Evolutionary conservation across 2,797 vertebrate species (phyloP), one percentile per base, ranked within the genome.

Genomic region (Pangasius krempfi): DNA sequence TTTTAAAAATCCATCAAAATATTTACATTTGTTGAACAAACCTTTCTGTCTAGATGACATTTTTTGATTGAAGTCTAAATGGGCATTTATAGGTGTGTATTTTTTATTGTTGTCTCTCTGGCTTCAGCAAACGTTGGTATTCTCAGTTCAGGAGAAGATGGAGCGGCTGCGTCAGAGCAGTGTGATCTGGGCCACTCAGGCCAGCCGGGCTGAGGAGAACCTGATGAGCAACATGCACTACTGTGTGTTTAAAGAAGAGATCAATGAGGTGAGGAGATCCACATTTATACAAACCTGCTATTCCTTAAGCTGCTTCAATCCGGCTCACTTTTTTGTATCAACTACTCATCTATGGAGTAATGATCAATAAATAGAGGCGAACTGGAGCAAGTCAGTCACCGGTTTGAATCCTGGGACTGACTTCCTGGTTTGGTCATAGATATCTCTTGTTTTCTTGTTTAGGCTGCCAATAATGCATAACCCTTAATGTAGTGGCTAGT

Each of bases 141-240:
- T 97, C 93, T 96, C 96, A 62, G 93, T 95, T 87, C 95, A 96
- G 89, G 94, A 94, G 88, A 96, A 97, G 88, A 92, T 97, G 85
- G 93, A 95, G 54, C 86, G 62, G 60, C 92, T 97, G 25, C 95
- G 96, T 72, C 91, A 50, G 50, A 95, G 95, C 20, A 93, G 91
- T 33, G 52, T 88, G 68, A 93, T 40, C 73, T 97, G 96, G 96
- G 90, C 75, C 16, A 85, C 90, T 78, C 93, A 94, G 85, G 93
- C 94, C 0, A 82, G 93, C 27, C 95, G 93, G 10, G 92, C 90
- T 1, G 94, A 96, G 86, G 93, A 90, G 89, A 92, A 92, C 47
- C 90, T 97, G 84, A 92, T 92, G 60, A 87, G 52, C 60, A 93
- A 90, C 88, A 82, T 95, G 50, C 92, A 95, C 13, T 94, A 93